Evolutionary conservation across 2,797 vertebrate species (phyloP).

Genomic region (Gadopsis bispinosus): DNA sequence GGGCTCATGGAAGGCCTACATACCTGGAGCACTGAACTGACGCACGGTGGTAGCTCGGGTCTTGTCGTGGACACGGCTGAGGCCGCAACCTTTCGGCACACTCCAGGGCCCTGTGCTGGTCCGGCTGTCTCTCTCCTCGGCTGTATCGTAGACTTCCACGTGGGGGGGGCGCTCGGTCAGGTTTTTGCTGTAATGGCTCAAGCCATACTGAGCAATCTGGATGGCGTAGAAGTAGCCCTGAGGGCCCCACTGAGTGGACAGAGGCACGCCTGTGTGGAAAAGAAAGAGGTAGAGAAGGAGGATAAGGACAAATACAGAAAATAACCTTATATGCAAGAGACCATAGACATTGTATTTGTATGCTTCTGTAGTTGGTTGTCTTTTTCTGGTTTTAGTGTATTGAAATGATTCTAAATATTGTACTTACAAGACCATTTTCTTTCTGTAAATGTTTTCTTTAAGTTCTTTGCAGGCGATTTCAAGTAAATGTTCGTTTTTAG

Average conservation of each 20-base stretch:
- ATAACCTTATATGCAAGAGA: not conserved
- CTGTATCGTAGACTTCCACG: conserved; percentile 92
- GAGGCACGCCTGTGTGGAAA: conserved; percentile 89
- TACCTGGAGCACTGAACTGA: conserved; percentile 93
- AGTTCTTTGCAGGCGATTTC: conserved; percentile 29
- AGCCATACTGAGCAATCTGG: conserved; percentile 97
- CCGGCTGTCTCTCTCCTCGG: conserved; percentile 86
- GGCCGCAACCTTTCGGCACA: conserved; percentile 89
- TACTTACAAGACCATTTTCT: not conserved
- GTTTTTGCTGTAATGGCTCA: conserved; percentile 99
- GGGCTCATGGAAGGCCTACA: conserved; percentile 41
- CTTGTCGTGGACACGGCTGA: conserved; percentile 88
- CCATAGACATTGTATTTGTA: not conserved
- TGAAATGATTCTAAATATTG: conserved; percentile 13
- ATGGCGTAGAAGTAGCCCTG: conserved; percentile 99
- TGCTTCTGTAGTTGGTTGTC: not conserved
- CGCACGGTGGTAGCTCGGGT: conserved; percentile 86
- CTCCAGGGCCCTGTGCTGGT: conserved; percentile 82
- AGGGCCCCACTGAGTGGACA: conserved; percentile 99
- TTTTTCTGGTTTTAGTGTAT: not conserved
- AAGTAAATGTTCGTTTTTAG: conserved; percentile 26
- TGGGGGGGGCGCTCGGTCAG: conserved; percentile 94
- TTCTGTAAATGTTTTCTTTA: conserved; percentile 12
- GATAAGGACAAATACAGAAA: conserved; percentile 1
- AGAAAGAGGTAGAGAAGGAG: not conserved